A percentile compares a stretch with the other conserved stretches of the same genome.
These are phyloP conservation scores for Mamestra configurata DNA, from an alignment of 1,140 invertebrate genomes.

Conservation along the genomic window DNA sequence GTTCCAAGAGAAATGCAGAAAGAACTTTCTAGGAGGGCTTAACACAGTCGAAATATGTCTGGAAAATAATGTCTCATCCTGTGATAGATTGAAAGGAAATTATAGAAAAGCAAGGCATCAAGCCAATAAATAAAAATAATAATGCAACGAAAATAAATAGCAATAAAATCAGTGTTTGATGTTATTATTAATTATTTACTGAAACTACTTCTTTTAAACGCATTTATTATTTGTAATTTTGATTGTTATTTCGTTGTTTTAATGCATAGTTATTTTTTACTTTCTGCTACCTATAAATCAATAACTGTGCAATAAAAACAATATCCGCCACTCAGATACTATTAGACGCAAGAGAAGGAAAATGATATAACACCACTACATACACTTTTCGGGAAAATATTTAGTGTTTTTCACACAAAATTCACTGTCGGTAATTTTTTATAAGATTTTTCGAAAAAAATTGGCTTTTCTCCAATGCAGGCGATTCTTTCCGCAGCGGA, in stretches of 20 bases:
- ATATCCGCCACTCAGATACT: slow-evolving; percentile 23
- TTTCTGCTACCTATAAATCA: slow-evolving; percentile 32
- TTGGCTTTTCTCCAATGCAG: slow-evolving; percentile 59
- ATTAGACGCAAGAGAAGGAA: slow-evolving; percentile 20
- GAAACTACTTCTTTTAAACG: neutral
- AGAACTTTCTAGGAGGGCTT: neutral
- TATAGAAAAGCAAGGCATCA: neutral
- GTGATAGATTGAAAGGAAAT: neutral
- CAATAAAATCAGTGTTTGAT: neutral
- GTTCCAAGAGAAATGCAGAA: neutral
- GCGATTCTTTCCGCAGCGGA: slow-evolving; percentile 55
- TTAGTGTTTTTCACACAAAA: slow-evolving; percentile 49
- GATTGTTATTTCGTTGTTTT: neutral
- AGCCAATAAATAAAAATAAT: neutral
- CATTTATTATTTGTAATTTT: neutral
- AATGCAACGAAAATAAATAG: neutral
- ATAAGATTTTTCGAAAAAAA: slow-evolving; percentile 50
- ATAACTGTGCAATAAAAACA: slow-evolving; percentile 55
- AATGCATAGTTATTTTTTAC: slow-evolving; percentile 25
- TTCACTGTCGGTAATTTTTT: slow-evolving; percentile 45
- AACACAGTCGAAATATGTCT: neutral
- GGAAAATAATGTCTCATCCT: neutral
- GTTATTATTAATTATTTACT: neutral
- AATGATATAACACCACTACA: slow-evolving; percentile 40
- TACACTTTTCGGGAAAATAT: slow-evolving; percentile 43